These are phyloP conservation scores for Miniopterus natalensis DNA, from an alignment of 2,113 vertebrate genomes.

Conservation along the genomic window DNA sequence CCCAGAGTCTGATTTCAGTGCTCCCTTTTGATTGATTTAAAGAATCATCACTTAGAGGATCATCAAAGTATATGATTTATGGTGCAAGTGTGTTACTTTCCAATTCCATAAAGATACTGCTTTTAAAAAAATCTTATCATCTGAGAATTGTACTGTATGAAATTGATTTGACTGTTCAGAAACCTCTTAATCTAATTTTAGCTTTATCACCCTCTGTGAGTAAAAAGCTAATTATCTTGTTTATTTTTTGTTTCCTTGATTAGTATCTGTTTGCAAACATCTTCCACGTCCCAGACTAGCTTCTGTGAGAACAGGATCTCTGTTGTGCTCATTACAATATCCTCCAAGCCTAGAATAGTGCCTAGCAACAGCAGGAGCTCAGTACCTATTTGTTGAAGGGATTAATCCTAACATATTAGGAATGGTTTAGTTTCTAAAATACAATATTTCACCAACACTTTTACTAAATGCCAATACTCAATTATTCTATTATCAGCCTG, in stretches of 20 bases:
- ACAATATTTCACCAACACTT: background rate
- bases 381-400: background rate
- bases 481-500: background rate
- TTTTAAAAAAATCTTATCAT: background rate
- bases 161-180: background rate
- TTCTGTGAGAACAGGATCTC: background rate
- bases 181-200: background rate
- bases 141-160: background rate
- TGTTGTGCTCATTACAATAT: background rate
- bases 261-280: background rate
- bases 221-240: background rate
- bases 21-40: constrained; percentile 20
- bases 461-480: background rate
- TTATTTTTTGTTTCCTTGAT: background rate
- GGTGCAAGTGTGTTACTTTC: background rate
- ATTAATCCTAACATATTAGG: background rate
- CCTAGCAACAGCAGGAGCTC: background rate
- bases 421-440: constrained; percentile 16
- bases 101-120: background rate
- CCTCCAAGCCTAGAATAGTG: background rate
- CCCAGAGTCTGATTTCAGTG: background rate
- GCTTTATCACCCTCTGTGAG: background rate
- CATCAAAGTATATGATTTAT: background rate
- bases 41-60: background rate
- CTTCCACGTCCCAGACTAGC: background rate